These are phyloP conservation scores for Hyphantria cunea DNA, from an alignment of 1,140 invertebrate genomes.

Conservation along the genomic window DNA sequence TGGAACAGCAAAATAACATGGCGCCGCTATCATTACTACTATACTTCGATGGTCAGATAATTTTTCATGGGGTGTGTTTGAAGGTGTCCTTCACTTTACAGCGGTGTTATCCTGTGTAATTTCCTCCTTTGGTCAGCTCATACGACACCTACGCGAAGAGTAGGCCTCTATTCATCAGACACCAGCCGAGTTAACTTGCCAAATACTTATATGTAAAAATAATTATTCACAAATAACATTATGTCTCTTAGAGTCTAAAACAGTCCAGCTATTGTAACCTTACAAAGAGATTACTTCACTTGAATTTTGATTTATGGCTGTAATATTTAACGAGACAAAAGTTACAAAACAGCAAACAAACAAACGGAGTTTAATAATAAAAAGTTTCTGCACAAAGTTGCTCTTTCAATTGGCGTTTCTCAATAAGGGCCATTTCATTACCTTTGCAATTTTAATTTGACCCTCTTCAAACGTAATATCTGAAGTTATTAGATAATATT, in stretches of 20 bases:
- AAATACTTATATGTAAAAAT: no score
- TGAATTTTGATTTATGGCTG: conserved; percentile 47
- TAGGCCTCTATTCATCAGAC: no score
- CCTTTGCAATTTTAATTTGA: conserved; percentile 11
- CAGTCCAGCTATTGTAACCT: conserved; percentile 17
- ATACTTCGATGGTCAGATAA: no score
- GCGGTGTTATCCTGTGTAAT: no score
- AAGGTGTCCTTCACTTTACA: no score
- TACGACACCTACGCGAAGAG: no score
- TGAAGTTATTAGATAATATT: conserved; percentile 9
- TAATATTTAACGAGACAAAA: conserved; percentile 43
- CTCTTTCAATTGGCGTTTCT: conserved; percentile 40
- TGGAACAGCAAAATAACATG: no score
- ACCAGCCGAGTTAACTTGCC: no score
- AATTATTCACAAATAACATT: no score
- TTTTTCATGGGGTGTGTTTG: no score
- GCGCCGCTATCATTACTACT: no score
- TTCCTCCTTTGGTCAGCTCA: no score
- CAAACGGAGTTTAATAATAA: conserved; percentile 47
- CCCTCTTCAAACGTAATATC: conserved; percentile 6
- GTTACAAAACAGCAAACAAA: conserved; percentile 38
- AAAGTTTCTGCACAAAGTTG: conserved; percentile 33
- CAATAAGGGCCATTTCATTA: conserved; percentile 36
- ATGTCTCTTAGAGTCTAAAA: neutral
- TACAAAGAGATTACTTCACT: conserved; percentile 34